Evolutionary conservation across 2,113 vertebrate genomes (phyloP).

Genomic region (Python bivittatus): DNA sequence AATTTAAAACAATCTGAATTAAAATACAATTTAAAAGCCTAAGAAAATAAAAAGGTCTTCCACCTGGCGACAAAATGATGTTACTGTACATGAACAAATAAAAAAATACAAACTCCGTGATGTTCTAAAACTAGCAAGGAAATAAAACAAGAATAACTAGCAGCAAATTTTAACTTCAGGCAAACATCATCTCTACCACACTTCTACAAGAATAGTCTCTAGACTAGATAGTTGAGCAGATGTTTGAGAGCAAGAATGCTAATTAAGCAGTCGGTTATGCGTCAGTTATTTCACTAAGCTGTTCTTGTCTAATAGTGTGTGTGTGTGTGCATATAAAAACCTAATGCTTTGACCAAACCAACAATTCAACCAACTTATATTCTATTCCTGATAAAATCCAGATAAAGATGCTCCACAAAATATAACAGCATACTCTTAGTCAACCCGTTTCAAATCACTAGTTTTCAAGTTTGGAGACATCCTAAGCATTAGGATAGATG

Average conservation of each 20-base stretch:
- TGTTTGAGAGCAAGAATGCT: not conserved
- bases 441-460: not conserved
- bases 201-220: not conserved
- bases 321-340: not conserved
- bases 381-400: not conserved
- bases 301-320: not conserved
- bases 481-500: constrained; percentile 27
- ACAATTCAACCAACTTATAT: not conserved
- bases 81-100: not conserved
- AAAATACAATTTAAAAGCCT: not conserved
- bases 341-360: not conserved
- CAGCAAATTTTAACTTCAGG: not conserved
- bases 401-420: constrained; percentile 19
- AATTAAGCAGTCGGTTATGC: not conserved
- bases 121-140: fast-evolving
- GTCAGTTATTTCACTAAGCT: not conserved
- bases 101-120: fast-evolving
- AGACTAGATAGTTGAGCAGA: not conserved
- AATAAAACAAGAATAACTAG: not conserved
- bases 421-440: not conserved
- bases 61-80: not conserved
- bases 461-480: constrained; percentile 19
- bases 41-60: not conserved
- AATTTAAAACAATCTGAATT: not conserved
- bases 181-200: fast-evolving